phyloP scores from a whole-genome alignment of 1,140 invertebrate species.

The Reticulitermes speratus region DNA sequence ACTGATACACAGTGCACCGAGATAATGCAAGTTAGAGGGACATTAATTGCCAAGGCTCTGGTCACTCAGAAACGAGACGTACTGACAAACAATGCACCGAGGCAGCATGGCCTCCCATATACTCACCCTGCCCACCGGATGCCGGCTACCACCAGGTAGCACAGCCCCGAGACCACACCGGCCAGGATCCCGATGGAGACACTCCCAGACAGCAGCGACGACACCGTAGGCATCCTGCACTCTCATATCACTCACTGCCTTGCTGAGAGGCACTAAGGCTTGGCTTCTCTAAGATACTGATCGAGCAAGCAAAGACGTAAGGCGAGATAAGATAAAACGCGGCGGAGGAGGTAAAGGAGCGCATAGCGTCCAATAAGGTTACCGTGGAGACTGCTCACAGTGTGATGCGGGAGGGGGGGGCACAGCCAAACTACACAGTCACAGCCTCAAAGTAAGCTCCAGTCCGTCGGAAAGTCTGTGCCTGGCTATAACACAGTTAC shows the following conservation, averaged over 20 bases:
- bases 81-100: neutral
- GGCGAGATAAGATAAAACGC: neutral
- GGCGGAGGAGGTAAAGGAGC: too few species aligned
- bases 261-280: neutral
- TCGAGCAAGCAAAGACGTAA: neutral
- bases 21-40: too few species aligned
- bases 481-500: too few species aligned
- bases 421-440: too few species aligned
- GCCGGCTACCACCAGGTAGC: slow-evolving; percentile 32
- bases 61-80: neutral
- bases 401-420: too few species aligned
- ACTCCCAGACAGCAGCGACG: slow-evolving; percentile 25
- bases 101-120: neutral
- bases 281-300: neutral
- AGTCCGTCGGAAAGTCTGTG: too few species aligned
- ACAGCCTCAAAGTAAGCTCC: too few species aligned
- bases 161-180: slow-evolving; percentile 33
- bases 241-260: neutral
- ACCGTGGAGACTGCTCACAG: too few species aligned
- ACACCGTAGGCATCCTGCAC: slow-evolving; percentile 30
- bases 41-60: too few species aligned
- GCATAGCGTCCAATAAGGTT: neutral
- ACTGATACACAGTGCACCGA: neutral
- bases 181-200: slow-evolving; percentile 34
- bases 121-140: slow-evolving; percentile 36